Conservation (phyloP, 1,140 invertebrate genomes). For the Nasonia longicornis region DNA sequence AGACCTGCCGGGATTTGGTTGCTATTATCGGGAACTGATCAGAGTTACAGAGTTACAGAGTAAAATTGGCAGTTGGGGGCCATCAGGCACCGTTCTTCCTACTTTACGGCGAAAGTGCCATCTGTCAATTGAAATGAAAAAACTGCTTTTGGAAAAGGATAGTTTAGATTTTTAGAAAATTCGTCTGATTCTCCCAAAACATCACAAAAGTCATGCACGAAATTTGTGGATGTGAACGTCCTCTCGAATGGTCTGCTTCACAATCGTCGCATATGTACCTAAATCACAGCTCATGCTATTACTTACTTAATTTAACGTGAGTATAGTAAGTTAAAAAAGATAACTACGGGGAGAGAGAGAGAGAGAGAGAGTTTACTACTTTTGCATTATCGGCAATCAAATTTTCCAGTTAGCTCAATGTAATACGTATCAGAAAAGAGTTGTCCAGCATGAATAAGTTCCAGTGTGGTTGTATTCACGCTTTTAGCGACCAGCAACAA, state of each 20-base stretch:
- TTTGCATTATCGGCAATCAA: background rate
- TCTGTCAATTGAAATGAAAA: too few relatives aligned
- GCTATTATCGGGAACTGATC: background rate
- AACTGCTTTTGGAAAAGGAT: background rate
- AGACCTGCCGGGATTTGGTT: background rate
- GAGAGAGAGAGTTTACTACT: background rate
- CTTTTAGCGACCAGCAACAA: too few relatives aligned
- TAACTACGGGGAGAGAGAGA: background rate
- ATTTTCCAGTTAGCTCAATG: background rate
- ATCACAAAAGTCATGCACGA: background rate
- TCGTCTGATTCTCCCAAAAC: background rate
- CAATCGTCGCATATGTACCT: constrained; percentile 67
- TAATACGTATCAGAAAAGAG: background rate
- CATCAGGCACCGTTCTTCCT: background rate
- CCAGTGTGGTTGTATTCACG: too few relatives aligned
- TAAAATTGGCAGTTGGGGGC: constrained; percentile 5
- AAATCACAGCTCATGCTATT: constrained; percentile 71
- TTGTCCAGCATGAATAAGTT: too few relatives aligned
- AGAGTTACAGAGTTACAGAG: background rate
- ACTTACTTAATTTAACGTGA: constrained; percentile 63
- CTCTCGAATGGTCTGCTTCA: constrained; percentile 48
- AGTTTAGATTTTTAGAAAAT: background rate
- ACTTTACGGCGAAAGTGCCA: background rate
- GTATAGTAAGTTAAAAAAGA: constrained; percentile 21
- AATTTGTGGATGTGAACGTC: background rate